Evolutionary conservation across 2,797 vertebrate genomes (phyloP).

Genomic region (Pipistrellus pipistrellus): DNA sequence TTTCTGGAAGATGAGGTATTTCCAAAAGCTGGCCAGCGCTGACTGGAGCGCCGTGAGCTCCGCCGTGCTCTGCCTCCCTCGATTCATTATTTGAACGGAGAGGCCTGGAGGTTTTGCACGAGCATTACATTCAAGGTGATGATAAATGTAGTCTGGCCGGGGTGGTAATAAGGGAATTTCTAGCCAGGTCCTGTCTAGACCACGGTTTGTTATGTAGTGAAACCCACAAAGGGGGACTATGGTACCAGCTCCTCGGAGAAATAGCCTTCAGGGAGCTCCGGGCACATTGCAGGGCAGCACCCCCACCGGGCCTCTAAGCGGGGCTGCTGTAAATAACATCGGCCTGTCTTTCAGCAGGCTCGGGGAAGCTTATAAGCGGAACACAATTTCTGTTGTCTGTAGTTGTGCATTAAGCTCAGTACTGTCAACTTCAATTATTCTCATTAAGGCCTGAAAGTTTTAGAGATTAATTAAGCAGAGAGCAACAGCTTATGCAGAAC

Average conservation of each 20-base stretch:
- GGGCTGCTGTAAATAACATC: conserved; percentile 80
- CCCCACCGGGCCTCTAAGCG: fast-evolving
- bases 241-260: background rate
- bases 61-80: conserved; percentile 42
- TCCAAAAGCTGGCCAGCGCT: conserved; percentile 79
- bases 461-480: conserved; percentile 80
- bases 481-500: conserved; percentile 67
- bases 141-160: conserved; percentile 80
- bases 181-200: conserved; percentile 82
- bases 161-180: conserved; percentile 77
- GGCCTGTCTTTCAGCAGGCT: conserved; percentile 75
- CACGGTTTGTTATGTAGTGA: conserved; percentile 76
- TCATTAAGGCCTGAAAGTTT: conserved; percentile 79
- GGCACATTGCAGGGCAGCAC: conserved; percentile 13
- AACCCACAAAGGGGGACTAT: conserved; percentile 70
- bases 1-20: conserved; percentile 79
- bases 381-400: conserved; percentile 71
- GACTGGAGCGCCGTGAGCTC: background rate
- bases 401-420: conserved; percentile 71
- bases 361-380: conserved; percentile 72
- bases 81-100: conserved; percentile 71
- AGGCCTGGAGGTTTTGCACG: conserved; percentile 74
- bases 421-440: conserved; percentile 71
- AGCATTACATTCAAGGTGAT: conserved; percentile 80
- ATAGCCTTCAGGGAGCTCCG: background rate